These are phyloP conservation scores for Protonemura montana DNA, from an alignment of 2,888 invertebrate species.

Conservation along the genomic window DNA sequence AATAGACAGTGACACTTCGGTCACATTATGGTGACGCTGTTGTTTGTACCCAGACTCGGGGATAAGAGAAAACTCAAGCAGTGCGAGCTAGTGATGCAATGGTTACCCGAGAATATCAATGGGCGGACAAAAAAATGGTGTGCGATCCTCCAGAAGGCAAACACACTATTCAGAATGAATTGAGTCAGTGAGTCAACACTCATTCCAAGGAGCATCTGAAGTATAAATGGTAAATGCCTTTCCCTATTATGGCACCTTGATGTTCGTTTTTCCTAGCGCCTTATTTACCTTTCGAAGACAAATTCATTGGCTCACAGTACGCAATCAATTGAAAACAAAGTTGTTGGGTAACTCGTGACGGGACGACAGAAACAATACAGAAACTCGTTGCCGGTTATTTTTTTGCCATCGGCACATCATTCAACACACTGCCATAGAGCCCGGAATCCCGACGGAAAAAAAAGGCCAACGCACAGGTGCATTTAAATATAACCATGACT, in stretches of 20 bases:
- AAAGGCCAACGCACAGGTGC: neutral
- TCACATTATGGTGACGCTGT: neutral
- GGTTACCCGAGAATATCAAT: neutral
- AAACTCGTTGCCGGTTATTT: neutral
- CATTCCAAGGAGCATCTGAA: neutral
- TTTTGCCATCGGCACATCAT: neutral
- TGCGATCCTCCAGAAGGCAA: neutral
- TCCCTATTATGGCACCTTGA: slow-evolving; percentile 12
- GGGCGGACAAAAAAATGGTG: neutral
- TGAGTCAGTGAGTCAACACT: neutral
- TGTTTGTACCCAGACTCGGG: neutral
- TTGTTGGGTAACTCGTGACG: neutral
- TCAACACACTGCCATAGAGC: too few species aligned
- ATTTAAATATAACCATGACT: neutral
- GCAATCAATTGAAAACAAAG: neutral
- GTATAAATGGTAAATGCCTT: neutral
- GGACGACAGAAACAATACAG: too few species aligned
- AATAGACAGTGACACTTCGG: neutral
- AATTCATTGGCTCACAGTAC: neutral
- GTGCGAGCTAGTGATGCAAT: neutral
- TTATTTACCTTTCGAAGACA: neutral
- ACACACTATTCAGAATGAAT: neutral
- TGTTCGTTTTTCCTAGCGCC: neutral
- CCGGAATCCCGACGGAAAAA: neutral
- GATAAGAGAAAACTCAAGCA: neutral